Evolutionary conservation across 2,797 vertebrate genomes (phyloP).

Genomic region (Ibycter americanus): DNA sequence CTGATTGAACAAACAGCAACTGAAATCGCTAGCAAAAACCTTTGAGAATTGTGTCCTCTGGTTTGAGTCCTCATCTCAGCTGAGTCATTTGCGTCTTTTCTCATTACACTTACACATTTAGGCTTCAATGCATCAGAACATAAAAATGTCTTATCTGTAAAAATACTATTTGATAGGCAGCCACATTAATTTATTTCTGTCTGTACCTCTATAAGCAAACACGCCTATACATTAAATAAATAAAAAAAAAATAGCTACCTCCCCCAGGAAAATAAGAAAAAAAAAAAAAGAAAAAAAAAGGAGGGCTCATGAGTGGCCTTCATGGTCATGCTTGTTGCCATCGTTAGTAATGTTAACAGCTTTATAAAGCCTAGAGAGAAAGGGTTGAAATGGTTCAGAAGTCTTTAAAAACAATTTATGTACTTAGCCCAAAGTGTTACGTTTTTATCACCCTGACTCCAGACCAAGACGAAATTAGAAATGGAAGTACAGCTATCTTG

Average conservation of each 20-base stretch:
- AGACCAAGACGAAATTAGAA: neutral
- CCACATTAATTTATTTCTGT: neutral
- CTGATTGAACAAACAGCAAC: neutral
- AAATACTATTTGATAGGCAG: neutral
- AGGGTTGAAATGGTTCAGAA: neutral
- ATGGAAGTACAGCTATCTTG: neutral
- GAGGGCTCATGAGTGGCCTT: neutral
- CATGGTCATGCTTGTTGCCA: neutral
- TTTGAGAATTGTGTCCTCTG: neutral
- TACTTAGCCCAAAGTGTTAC: neutral
- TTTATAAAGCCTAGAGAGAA: neutral
- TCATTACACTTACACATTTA: neutral
- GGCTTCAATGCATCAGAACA: neutral
- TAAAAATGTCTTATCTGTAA: neutral
- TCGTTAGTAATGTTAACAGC: neutral
- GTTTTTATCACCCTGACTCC: neutral
- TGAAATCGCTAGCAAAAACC: neutral
- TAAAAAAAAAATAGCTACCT: neutral
- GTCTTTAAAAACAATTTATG: neutral
- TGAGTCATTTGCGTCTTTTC: neutral
- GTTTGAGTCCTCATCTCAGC: neutral
- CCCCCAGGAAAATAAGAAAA: too few relatives aligned
- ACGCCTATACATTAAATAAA: accelerated
- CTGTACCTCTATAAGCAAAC: neutral
- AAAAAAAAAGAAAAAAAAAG: too few relatives aligned